Evolutionary conservation across 2,797 vertebrate genomes (phyloP).

Genomic region (Gallinago nigripennis): DNA sequence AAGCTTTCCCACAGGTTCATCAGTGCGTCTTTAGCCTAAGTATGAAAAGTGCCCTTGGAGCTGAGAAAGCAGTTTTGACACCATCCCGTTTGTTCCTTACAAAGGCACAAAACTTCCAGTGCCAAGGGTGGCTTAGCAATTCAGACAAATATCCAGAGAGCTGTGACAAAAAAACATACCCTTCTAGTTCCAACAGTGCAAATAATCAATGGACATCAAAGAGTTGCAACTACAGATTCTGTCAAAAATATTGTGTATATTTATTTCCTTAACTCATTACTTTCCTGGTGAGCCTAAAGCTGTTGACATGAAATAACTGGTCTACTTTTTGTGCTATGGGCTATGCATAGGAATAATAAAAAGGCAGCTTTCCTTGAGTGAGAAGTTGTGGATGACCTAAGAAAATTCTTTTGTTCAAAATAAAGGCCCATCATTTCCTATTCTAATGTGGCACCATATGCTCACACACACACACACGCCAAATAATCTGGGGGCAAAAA

Average conservation of each 20-base stretch:
- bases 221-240: neutral
- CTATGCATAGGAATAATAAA: neutral
- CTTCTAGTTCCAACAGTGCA: neutral
- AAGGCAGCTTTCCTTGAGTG: neutral
- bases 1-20: neutral
- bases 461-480: neutral
- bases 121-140: neutral
- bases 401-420: neutral
- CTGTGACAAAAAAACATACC: neutral
- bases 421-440: conserved; percentile 6
- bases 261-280: neutral
- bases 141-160: neutral
- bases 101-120: neutral
- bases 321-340: neutral
- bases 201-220: neutral
- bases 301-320: neutral
- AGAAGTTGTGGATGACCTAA: neutral
- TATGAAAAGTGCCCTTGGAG: neutral
- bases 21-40: neutral
- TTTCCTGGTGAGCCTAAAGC: neutral
- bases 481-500: neutral
- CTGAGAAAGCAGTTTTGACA: neutral
- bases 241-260: neutral
- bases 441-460: neutral
- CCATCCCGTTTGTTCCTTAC: neutral